These are phyloP conservation scores for Maccullochella peelii DNA, from an alignment of 2,113 vertebrate species.

Conservation along the genomic window DNA sequence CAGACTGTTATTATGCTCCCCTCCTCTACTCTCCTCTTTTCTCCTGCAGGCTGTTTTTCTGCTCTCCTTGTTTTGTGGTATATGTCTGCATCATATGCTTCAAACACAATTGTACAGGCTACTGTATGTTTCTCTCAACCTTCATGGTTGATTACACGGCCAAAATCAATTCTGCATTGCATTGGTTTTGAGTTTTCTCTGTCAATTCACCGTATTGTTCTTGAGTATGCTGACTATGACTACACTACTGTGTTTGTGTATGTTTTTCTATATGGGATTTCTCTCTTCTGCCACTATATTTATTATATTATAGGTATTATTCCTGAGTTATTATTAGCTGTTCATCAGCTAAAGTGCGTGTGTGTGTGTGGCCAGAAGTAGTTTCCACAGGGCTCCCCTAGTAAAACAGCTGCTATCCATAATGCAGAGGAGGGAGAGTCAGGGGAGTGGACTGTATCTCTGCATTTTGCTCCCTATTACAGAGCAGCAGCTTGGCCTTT, in stretches of 20 bases:
- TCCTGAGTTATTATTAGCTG: neutral
- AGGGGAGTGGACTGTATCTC: neutral
- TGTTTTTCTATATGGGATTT: neutral
- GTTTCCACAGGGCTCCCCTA: conserved; percentile 6
- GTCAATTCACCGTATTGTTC: neutral
- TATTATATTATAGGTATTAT: neutral
- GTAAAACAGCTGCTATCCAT: conserved; percentile 32
- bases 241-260: neutral
- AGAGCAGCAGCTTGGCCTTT: neutral
- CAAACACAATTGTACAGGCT: neutral
- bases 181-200: neutral
- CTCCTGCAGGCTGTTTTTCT: conserved; percentile 37
- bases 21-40: conserved; percentile 11
- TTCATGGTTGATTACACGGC: conserved; percentile 7
- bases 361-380: neutral
- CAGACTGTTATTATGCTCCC: conserved; percentile 49
- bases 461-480: conserved; percentile 3
- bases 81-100: conserved; percentile 26
- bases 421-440: conserved; percentile 22
- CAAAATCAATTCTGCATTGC: neutral
- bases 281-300: neutral
- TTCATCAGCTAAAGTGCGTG: neutral
- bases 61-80: conserved; percentile 24
- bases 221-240: neutral
- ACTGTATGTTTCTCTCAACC: conserved; percentile 1